Conservation (phyloP, 2,113 vertebrate genomes). For the Cyprinodon variegatus region DNA sequence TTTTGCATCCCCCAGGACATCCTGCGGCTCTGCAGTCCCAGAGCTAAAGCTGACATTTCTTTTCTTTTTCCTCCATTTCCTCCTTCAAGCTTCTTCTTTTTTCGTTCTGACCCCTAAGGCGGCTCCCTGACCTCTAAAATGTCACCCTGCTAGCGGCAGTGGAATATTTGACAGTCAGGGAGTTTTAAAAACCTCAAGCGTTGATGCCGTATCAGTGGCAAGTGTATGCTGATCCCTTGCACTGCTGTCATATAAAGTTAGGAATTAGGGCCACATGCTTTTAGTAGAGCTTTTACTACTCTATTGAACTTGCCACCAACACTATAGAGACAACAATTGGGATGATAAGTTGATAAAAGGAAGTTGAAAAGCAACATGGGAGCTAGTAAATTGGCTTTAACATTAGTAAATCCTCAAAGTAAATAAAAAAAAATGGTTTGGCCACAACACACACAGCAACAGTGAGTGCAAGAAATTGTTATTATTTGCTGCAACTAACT, state of each 20-base stretch:
- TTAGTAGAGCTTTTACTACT: conserved; percentile 22
- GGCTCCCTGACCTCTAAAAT: conserved; percentile 50
- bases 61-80: background rate
- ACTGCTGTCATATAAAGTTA: conserved; percentile 5
- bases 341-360: conserved; percentile 15
- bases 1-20: background rate
- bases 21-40: conserved; percentile 4
- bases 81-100: background rate
- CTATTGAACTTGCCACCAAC: conserved; percentile 30
- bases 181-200: background rate
- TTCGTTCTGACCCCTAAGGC: conserved; percentile 23
- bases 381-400: conserved; percentile 41
- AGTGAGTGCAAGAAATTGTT: conserved; percentile 23
- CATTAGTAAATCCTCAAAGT: conserved; percentile 37
- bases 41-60: conserved; percentile 49
- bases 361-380: conserved; percentile 39
- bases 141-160: conserved; percentile 32
- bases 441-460: conserved; percentile 27
- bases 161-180: conserved; percentile 27
- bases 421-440: conserved; percentile 60
- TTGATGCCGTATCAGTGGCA: conserved; percentile 13
- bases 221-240: background rate
- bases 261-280: background rate
- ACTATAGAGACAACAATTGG: conserved; percentile 5
- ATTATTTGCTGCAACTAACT: conserved; percentile 74